Base-by-base conservation (phyloP, 2,113 vertebrate species). In the Zosterops pallidus region DNA sequence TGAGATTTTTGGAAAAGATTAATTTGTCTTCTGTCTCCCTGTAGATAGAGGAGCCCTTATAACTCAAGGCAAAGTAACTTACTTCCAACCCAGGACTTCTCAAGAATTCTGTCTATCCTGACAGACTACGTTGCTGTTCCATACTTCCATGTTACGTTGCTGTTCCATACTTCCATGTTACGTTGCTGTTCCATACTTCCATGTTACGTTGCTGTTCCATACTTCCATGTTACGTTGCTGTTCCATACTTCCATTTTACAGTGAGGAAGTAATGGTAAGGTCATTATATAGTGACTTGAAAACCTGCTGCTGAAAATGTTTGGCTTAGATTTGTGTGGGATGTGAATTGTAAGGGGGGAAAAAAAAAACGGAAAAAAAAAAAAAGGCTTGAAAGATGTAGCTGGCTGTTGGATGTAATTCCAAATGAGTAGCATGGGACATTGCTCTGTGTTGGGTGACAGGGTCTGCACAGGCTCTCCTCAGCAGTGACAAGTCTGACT, bases 401-500 rank as follows among this genome's bases (percentile, higher is more conserved):
- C 33, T 72, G 55, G 60, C 28, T 85, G 26, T 76, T 82, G 29
- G 35, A 6, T 60, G 10, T 37, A 33, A 79, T 79, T 62, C 33
- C 23, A 62, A 49, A 56, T 60, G 37, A 71, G 28, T 20, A 52
- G 28, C n/a, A 29, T 1, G 0, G 5, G 22, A 26, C 33, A 93
- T 50, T 28, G 33, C 13, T 2, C 29, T 60, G 23, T 59, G 29
- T 33, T 87, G 11, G 33, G 14, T 56, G 25, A 37, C 11, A 3
- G 53, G 29, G 20, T 18, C 26, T 69, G 37, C 44, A 50, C 5
- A 35, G 65, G 12, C 35, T 76, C 42, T 76, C 31, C 63, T 50
- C 24, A 59, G 39, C 0, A 0, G 35, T 56, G 10, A 39, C 39
- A 33, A 35, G 14, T 77, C 39, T 88, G 63, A 63, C 5, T 47